phyloP scores from a whole-genome alignment of 2,888 invertebrate species.

The Cotesia congregata region DNA sequence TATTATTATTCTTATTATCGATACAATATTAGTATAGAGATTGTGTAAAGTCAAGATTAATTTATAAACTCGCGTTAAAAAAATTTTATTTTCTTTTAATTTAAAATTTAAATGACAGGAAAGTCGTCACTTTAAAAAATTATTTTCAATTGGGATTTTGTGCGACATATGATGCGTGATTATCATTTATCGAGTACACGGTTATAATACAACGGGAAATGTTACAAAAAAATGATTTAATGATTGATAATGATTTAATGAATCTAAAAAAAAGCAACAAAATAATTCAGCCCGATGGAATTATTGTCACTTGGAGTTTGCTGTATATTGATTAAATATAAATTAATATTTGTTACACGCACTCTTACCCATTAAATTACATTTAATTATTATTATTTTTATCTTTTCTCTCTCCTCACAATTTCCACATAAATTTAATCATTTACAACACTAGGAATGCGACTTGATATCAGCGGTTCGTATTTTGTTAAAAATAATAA shows the following conservation, averaged over 20 bases:
- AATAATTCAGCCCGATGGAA: constrained; percentile 52
- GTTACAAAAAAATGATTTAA: not conserved
- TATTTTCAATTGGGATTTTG: constrained; percentile 14
- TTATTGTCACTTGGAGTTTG: constrained; percentile 53
- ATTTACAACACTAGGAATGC: constrained; percentile 34
- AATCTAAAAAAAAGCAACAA: constrained; percentile 9
- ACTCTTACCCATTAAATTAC: constrained; percentile 10
- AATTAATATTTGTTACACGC: constrained; percentile 26
- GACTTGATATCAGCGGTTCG: constrained; percentile 45
- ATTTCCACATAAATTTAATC: constrained; percentile 41
- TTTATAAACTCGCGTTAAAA: constrained; percentile 3
- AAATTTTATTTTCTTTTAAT: constrained; percentile 2
- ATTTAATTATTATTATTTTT: constrained; percentile 1
- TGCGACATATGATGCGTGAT: constrained; percentile 27
- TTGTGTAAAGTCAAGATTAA: not conserved
- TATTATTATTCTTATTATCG: constrained; percentile 38
- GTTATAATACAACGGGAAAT: constrained; percentile 34
- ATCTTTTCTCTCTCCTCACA: constrained; percentile 39
- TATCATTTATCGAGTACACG: constrained; percentile 26
- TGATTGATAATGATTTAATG: constrained; percentile 24
- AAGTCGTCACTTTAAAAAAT: not conserved
- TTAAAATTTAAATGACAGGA: not conserved
- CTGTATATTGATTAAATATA: constrained; percentile 18
- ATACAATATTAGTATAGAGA: constrained; percentile 50
- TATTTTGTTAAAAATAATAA: not conserved